Base-by-base conservation (phyloP, 2,113 vertebrate genomes). In the Porphyrio hochstetteri region DNA sequence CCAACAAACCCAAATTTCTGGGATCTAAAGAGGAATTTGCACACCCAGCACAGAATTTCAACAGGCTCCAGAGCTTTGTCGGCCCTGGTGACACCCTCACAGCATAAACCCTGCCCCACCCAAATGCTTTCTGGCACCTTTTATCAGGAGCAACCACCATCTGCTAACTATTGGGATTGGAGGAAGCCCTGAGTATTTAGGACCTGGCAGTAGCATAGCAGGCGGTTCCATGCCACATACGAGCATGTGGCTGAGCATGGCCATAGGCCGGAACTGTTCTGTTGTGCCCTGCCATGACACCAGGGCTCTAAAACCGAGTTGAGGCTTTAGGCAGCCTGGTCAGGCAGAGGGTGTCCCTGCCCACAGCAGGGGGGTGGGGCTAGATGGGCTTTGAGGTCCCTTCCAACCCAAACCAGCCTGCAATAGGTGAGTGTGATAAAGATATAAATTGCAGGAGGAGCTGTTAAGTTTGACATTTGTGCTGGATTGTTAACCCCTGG, bases 141-240 rank as follows among this genome's bases (percentile, higher is more conserved):
- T 67, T 42, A 46, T 52, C 60, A 86, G 86, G 33, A 95, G 48
- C 65, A 88, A 68, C 44, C 27, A 69, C 86, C 57, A 75, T 70
- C 83, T 94, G 88, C 71, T 90, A 74, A 24, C n/a, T 63, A 4
- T 0, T 11, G 46, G 68, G 86, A 35, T 25, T 88, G 86, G 70
- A 86, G 64, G 44, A 74, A 93, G n/a, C 12, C 61, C 52, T 57
- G 28, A 46, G 56, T 92, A 35, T 52, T 93, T 50, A 80, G 42
- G 64, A 70, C 56, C 17, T 35, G 67, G 71, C 40, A 50, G 64
- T 29, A 81, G 60, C 4, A 35, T 68, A 69, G 53, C 60, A 55
- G 20, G 28, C 74, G 59, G 71, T 83, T 53, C 86, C 31, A 31
- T 1, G 0, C 23, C 2, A 0, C 9, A 35, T 23, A 21, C 10